Base-by-base conservation (phyloP, 2,113 vertebrate species). In the Neotoma lepida region DNA sequence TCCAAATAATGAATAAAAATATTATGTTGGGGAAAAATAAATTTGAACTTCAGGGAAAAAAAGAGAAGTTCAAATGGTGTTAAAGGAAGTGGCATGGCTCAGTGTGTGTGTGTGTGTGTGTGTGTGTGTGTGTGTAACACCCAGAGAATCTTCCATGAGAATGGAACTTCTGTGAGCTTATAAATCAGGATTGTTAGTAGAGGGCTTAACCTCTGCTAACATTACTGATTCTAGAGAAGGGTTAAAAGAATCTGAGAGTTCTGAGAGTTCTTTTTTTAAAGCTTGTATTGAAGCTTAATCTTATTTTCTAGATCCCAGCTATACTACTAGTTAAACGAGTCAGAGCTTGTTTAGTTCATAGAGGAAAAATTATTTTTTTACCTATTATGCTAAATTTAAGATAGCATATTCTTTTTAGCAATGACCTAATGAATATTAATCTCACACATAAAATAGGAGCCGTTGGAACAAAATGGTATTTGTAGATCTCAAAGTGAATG, bases 401-500 rank as follows among this genome's bases (percentile, higher is more conserved):
- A 84, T 22, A 78, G 54, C 76, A 54, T 93, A 33, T 91, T 93
- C 20, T 91, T 88, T 84, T 93, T 46, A 92, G 49, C 68, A 78
- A 41, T 58, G 63, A 35, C 46, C 35, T 89, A 66, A 58, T 44
- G 88, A 89, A 96, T 95, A 93, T 91, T 81, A 95, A 89, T 86
- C 35, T 96, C 35, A 46, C 30, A 66, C 15, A 73, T 80, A 63
- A 94, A 87, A 74, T 56, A 85, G 64, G 28, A 91, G 35, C n/a
- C 51, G 54, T 49, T 22, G 92, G 68, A 92, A 95, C 51, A 90
- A 96, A 94, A 56, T 66, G 6, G 6, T 85, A 85, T 87, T 87
- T 81, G 70, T 35, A 91, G 84, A 95, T 91, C 35, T n/a, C 74
- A 91, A 97, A 96, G 89, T 89, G 95, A 96, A 93, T 91, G 66